Base-by-base conservation (phyloP, 1,140 invertebrate species). In the Heliconius nattereri region DNA sequence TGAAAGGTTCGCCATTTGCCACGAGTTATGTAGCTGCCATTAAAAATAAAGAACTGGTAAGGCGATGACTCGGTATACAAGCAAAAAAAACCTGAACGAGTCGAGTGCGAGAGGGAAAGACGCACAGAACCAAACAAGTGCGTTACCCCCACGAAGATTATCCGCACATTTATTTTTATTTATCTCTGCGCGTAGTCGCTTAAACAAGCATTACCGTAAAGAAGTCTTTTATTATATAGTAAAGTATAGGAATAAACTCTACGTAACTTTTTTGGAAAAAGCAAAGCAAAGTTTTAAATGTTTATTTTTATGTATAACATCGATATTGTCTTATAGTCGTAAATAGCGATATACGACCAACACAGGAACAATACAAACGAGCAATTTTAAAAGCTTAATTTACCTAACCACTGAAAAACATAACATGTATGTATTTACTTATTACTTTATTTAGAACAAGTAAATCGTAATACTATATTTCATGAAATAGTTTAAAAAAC, bases 91-190 rank as follows among this genome's bases (percentile, higher is more conserved):
- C 83, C 81, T 86, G 85, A 87, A 84, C 84, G 79, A 37, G 76
- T 80, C 84, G 74, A 75, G 90, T 85, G 90, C 83, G 89, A 90
- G 87, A 83, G 90, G 87, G 91, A 90, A 80, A 83, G 84, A 81
- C 72, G 76, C 66, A 80, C 79, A 85, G 85, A 88, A 84, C 85
- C 89, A 86, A 94, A 94, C 90, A 93, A 94, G 92, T 94, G 90
- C 91, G 91, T 94, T 94, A 93, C 92, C 92, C 92, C 92, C 92
- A 84, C 91, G 90, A 91, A 92, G 91, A 92, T 88, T 90, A 89
- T 91, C 84, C 60, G 84, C 81, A 81, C 87, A 88, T 85, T 90
- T 89, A 89, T 87, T 91, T 90, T 87, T 90, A 90, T 91, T 91
- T 91, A 86, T 86, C 83, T 86, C 79, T 76, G 79, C 85, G 26